Evolutionary conservation across 2,888 invertebrate species (phyloP).

Genomic region (Endotricha flammealis): DNA sequence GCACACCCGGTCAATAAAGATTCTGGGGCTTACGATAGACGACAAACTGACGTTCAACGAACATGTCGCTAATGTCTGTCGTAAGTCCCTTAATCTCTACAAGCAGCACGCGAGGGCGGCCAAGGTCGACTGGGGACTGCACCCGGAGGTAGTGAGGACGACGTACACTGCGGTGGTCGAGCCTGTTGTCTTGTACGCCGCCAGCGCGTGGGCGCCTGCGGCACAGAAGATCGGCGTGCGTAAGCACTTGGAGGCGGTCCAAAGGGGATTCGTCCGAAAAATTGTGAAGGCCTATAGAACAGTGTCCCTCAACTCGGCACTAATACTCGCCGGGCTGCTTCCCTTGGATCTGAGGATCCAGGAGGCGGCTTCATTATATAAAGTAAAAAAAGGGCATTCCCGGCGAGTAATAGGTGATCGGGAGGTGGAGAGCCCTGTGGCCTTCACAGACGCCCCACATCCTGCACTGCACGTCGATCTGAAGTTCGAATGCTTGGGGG

Average conservation of each 20-base stretch:
- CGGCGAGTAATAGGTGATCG: background rate
- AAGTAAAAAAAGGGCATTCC: background rate
- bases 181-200: background rate
- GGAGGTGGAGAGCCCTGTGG: background rate
- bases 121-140: background rate
- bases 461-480: background rate
- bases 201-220: background rate
- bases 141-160: background rate
- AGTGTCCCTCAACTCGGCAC: background rate
- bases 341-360: background rate
- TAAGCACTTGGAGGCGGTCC: background rate
- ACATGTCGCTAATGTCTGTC: background rate
- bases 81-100: background rate
- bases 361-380: background rate
- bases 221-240: background rate
- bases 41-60: slow-evolving; percentile 12
- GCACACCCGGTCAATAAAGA: background rate
- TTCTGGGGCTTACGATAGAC: background rate
- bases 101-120: background rate
- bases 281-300: background rate
- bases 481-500: background rate
- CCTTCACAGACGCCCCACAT: background rate
- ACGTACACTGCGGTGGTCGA: background rate
- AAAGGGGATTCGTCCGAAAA: background rate
- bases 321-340: background rate